A percentile compares a stretch with the other conserved stretches of the same genome.
Evolutionary conservation across 2,113 vertebrate genomes (phyloP).

Genomic region (Perognathus longimembris): DNA sequence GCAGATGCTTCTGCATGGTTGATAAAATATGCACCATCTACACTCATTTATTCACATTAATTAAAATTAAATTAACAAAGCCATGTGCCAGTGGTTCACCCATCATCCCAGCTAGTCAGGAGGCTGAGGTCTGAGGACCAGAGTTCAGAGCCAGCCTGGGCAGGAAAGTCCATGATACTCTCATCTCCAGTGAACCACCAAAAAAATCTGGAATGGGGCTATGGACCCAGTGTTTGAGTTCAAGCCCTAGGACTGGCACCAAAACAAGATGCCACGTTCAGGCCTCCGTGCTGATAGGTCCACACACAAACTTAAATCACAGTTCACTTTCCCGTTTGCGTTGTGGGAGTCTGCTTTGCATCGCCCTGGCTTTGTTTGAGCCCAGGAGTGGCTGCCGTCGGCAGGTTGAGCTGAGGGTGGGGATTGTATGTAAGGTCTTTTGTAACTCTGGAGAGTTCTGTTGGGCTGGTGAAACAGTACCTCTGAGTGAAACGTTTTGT

Average conservation of each 20-base stretch:
- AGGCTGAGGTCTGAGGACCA: too few species aligned
- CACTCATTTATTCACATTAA: neutral
- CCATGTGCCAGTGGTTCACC: too few species aligned
- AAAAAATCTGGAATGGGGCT: too few species aligned
- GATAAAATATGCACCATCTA: neutral
- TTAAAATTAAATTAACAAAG: neutral
- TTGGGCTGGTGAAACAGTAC: neutral
- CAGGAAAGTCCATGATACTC: too few species aligned
- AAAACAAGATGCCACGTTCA: too few species aligned
- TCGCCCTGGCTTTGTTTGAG: neutral
- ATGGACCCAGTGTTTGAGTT: too few species aligned
- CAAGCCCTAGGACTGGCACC: too few species aligned
- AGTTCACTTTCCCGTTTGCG: neutral
- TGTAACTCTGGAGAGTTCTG: neutral
- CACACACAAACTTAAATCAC: neutral
- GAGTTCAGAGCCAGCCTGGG: too few species aligned
- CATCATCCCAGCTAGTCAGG: too few species aligned
- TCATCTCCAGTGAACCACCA: too few species aligned
- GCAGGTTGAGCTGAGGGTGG: neutral
- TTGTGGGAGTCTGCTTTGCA: accelerated
- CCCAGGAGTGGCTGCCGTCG: neutral
- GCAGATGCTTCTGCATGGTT: neutral
- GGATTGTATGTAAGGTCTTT: neutral
- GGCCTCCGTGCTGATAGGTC: too few species aligned
- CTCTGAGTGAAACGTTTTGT: neutral